Evolutionary conservation across 2,113 vertebrate genomes (phyloP).

Genomic region (Mirza zaza): DNA sequence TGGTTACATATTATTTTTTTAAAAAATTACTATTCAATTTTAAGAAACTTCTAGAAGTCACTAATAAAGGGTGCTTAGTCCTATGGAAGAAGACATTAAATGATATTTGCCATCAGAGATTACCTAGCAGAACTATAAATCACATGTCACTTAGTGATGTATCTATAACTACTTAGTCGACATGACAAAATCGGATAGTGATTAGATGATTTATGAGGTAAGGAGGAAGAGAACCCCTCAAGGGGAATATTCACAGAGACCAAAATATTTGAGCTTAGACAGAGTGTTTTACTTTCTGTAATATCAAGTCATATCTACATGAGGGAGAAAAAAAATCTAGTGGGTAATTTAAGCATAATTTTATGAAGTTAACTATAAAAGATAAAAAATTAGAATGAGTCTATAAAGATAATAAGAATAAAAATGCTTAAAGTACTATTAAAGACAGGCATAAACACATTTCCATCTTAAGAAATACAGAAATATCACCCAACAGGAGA

Average conservation of each 20-base stretch:
- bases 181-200: constrained; percentile 67
- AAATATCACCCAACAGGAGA: background rate
- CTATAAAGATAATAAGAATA: constrained; percentile 17
- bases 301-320: constrained; percentile 26
- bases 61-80: background rate
- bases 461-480: constrained; percentile 3
- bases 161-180: constrained; percentile 70
- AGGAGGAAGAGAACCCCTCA: constrained; percentile 68
- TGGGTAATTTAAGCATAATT: constrained; percentile 17
- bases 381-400: constrained; percentile 1
- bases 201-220: constrained; percentile 79
- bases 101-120: constrained; percentile 58
- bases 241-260: constrained; percentile 76
- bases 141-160: constrained; percentile 62
- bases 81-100: constrained; percentile 27
- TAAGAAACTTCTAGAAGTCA: constrained; percentile 40
- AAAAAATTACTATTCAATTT: background rate
- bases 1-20: background rate
- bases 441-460: background rate
- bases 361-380: constrained; percentile 48
- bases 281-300: constrained; percentile 56
- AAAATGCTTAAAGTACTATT: background rate
- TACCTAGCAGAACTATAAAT: constrained; percentile 73
- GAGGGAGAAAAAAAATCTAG: background rate
- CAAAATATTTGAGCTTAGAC: constrained; percentile 62